Base-by-base conservation (phyloP, 2,113 vertebrate species). In the Scophthalmus maximus region DNA sequence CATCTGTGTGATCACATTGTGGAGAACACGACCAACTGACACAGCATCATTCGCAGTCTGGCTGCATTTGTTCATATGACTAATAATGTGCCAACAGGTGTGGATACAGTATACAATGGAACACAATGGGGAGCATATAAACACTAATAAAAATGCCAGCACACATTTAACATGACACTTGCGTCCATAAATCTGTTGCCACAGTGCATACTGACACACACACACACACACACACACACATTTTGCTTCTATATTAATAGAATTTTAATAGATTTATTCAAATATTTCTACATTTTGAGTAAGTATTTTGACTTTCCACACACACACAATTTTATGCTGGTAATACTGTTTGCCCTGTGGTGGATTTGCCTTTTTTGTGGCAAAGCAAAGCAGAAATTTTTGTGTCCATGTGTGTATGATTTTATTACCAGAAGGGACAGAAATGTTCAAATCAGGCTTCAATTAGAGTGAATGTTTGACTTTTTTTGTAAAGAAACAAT, bases 81-180 rank as follows among this genome's bases (percentile, higher is more conserved):
- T 40, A 49, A 66, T 18, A 44, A 26, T 55, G 38, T 32, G 10
- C 29, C 51, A 55, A 36, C 46, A 46, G 42, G 42, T 46, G 42
- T 8, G 42, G 18, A 12, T 46, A 8, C 42, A 23, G 49, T 66
- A 14, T 14, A 34, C 26, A 32, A 40, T 42, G 26, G 26, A 44
- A 53, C 29, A 63, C 40, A 62, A 56, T 56, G 51, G 38, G n/a
- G 40, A 62, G 42, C n/a, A 42, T 14, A 63, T 50, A 38, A 61
- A 22, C 56, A 38, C 40, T 23, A 8, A 49, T 58, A 34, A 38
- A 36, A 63, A 49, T 46, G 29, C 11, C 25, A 3, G 4, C 34
- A 23, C 38, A 40, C 22, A 12, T 18, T 20, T 8, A 58, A 53
- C 42, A 7, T 22, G 14, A 50, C 44, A 22, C 22, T 26, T 56